Percentiles rank a stretch among this genome's conserved stretches.
Conservation (phyloP, 2,113 vertebrate genomes). For the Ardeotis arabs region DNA sequence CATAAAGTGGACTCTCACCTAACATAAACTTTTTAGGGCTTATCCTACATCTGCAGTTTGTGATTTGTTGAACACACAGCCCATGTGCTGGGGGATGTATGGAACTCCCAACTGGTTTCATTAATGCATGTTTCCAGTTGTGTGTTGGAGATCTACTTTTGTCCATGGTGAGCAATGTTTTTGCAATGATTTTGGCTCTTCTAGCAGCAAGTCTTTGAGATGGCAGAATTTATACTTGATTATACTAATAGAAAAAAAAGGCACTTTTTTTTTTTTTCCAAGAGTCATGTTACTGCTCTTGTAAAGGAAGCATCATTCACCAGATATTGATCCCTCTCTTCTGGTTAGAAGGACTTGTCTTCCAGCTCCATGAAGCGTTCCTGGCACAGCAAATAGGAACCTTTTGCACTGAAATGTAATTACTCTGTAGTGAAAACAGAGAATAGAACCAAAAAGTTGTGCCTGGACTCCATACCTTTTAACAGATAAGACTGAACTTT, state of each 20-base stretch:
- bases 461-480: neutral
- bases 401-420: neutral
- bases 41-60: conserved; percentile 41
- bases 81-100: neutral
- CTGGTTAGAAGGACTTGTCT: conserved; percentile 9
- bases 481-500: neutral
- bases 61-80: neutral
- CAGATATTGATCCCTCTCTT: conserved; percentile 14
- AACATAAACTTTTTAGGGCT: conserved; percentile 64
- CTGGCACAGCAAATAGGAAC: neutral
- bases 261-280: neutral
- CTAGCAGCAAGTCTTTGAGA: neutral
- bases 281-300: neutral
- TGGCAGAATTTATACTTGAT: neutral
- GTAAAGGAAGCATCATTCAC: conserved; percentile 21
- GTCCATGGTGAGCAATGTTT: neutral
- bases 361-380: neutral
- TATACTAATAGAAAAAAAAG: neutral
- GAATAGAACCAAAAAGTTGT: neutral
- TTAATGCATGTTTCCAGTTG: conserved; percentile 40
- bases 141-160: conserved; percentile 19
- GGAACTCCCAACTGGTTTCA: conserved; percentile 50
- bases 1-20: conserved; percentile 58
- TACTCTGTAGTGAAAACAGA: neutral
- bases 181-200: conserved; percentile 27